These are phyloP conservation scores for Microctenopoma steveboyesi DNA, from an alignment of 2,797 vertebrate genomes.

Conservation along the genomic window DNA sequence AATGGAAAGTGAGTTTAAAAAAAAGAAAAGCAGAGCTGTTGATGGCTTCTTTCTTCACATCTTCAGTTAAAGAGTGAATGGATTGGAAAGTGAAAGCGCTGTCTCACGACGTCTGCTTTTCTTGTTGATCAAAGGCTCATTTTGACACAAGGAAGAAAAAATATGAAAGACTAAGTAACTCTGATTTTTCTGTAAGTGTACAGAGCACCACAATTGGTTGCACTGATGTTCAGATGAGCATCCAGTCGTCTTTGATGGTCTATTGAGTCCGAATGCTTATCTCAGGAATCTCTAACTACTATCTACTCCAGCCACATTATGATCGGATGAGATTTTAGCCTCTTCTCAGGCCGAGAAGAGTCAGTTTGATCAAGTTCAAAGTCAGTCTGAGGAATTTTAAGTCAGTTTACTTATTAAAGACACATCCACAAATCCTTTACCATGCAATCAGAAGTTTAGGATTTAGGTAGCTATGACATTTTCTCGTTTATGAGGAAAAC, in stretches of 20 bases:
- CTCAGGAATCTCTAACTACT: slow-evolving; percentile 5
- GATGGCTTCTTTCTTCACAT: slow-evolving; percentile 15
- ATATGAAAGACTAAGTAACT: slow-evolving; percentile 35
- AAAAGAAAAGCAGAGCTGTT: not conserved
- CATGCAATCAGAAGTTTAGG: too few relatives aligned
- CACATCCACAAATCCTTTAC: too few relatives aligned
- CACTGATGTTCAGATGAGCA: slow-evolving; percentile 17
- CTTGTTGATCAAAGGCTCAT: slow-evolving; percentile 61
- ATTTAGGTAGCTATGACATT: too few relatives aligned
- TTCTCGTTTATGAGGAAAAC: not conserved
- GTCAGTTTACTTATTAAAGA: not conserved
- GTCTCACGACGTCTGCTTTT: slow-evolving; percentile 25
- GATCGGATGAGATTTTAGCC: slow-evolving; percentile 21
- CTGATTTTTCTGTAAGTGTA: slow-evolving; percentile 18
- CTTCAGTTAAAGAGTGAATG: slow-evolving; percentile 38
- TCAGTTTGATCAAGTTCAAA: not conserved
- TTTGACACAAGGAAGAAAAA: slow-evolving; percentile 38
- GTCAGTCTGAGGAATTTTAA: slow-evolving; percentile 10
- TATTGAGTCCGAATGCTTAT: slow-evolving; percentile 12
- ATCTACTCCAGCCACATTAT: not conserved
- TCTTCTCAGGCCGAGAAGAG: not conserved
- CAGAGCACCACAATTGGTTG: slow-evolving; percentile 19
- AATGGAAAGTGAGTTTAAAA: slow-evolving; percentile 7
- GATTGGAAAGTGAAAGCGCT: slow-evolving; percentile 31
- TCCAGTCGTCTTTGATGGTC: slow-evolving; percentile 17